A percentile compares a stretch with the other conserved stretches of the same genome.
Conservation (phyloP, 2,113 vertebrate species). For the Leucosticte australis region DNA sequence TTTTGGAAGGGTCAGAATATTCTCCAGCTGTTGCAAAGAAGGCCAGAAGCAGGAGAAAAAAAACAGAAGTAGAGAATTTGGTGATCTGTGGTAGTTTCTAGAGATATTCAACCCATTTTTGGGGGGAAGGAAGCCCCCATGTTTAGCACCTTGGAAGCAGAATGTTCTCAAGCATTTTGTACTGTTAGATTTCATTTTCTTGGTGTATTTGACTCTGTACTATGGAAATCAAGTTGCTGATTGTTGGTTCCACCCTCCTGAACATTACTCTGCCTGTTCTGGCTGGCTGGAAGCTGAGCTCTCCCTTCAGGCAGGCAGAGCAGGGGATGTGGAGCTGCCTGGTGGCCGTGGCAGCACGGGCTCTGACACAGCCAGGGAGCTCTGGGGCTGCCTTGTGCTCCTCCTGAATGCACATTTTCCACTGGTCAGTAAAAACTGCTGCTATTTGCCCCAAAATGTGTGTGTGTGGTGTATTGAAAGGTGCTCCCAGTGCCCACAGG, state of each 20-base stretch:
- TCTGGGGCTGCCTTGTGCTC: not conserved
- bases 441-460: not conserved
- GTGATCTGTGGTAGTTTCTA: not conserved
- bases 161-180: conserved; percentile 58
- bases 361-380: not conserved
- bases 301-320: not conserved
- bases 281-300: not conserved
- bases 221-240: conserved; percentile 55
- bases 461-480: not conserved
- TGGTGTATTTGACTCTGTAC: conserved; percentile 51
- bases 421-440: not conserved
- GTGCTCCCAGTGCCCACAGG: not conserved
- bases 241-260: conserved; percentile 6
- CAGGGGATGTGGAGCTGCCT: not conserved
- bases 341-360: not conserved
- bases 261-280: not conserved
- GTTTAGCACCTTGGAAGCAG: not conserved
- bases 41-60: not conserved
- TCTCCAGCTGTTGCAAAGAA: not conserved
- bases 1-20: conserved; percentile 40
- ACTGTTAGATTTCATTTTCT: conserved; percentile 24
- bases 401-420: not conserved
- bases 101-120: conserved; percentile 1
- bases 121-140: not conserved
- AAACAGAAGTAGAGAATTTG: not conserved